These are phyloP conservation scores for Sebastes goodei DNA, from an alignment of 2,797 vertebrate species.

Conservation along the genomic window DNA sequence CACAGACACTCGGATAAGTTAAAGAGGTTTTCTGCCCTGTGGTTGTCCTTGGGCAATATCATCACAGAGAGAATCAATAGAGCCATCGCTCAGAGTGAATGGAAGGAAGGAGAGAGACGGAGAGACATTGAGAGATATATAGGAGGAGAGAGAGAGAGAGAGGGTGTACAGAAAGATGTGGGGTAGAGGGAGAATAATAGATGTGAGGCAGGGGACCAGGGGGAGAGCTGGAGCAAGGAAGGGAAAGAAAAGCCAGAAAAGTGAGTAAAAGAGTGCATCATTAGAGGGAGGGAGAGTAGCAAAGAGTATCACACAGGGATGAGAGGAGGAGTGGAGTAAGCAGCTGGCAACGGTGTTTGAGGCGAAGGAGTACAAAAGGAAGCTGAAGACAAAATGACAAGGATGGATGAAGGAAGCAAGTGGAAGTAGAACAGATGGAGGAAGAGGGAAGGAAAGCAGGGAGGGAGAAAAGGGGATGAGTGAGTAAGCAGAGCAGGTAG, in stretches of 20 bases:
- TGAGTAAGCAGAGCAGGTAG: not conserved
- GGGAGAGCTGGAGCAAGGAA: not conserved
- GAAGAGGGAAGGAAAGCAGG: not conserved
- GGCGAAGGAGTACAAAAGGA: conserved; percentile 40
- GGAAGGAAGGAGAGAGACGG: conserved; percentile 43
- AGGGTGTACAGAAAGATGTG: conserved; percentile 7
- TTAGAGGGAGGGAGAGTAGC: conserved; percentile 28
- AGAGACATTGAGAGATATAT: conserved; percentile 56
- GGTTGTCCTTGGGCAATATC: conserved; percentile 79
- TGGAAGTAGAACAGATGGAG: conserved; percentile 45
- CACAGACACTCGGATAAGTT: conserved; percentile 53
- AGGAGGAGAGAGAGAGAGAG: not conserved
- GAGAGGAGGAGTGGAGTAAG: conserved; percentile 28
- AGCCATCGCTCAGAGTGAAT: conserved; percentile 74
- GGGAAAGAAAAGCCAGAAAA: conserved; percentile 14
- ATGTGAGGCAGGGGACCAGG: conserved; percentile 11
- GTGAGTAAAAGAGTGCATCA: conserved; percentile 41
- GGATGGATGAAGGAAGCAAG: conserved; percentile 51
- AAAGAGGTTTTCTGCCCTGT: conserved; percentile 73
- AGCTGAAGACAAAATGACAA: conserved; percentile 60
- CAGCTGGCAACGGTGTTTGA: conserved; percentile 45
- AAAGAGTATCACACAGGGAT: conserved; percentile 40
- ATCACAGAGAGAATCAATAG: conserved; percentile 81
- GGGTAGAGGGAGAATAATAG: conserved; percentile 40
- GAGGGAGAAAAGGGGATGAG: not conserved